phyloP scores from a whole-genome alignment of 2,797 vertebrate species.

The Cheracebus regulus region DNA sequence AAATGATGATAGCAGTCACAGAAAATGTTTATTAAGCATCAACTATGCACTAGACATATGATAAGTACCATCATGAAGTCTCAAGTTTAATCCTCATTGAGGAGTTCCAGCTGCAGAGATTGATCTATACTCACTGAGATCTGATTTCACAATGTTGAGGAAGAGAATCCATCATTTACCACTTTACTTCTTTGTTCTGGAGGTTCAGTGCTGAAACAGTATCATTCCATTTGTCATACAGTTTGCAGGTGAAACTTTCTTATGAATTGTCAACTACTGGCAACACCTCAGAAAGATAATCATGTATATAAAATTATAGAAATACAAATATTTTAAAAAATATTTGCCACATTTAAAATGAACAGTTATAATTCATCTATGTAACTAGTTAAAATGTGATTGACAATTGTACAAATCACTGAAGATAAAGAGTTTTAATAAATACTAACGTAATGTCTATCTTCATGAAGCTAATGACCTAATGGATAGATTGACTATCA shows the following conservation, averaged over 20 bases:
- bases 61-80: background rate
- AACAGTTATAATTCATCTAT: background rate
- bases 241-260: background rate
- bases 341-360: background rate
- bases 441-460: background rate
- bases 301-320: background rate
- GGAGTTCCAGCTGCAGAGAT: background rate
- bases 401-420: background rate
- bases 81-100: background rate
- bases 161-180: background rate
- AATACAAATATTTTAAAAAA: background rate
- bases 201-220: background rate
- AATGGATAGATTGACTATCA: background rate
- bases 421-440: background rate
- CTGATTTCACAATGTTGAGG: background rate
- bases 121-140: background rate
- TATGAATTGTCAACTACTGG: background rate
- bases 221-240: background rate
- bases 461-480: background rate
- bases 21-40: background rate
- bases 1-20: background rate
- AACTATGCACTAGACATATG: background rate
- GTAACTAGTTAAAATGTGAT: background rate
- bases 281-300: background rate
- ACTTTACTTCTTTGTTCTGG: background rate